Conservation (phyloP, 2,797 vertebrate genomes). For the Coregonus ussuriensis region DNA sequence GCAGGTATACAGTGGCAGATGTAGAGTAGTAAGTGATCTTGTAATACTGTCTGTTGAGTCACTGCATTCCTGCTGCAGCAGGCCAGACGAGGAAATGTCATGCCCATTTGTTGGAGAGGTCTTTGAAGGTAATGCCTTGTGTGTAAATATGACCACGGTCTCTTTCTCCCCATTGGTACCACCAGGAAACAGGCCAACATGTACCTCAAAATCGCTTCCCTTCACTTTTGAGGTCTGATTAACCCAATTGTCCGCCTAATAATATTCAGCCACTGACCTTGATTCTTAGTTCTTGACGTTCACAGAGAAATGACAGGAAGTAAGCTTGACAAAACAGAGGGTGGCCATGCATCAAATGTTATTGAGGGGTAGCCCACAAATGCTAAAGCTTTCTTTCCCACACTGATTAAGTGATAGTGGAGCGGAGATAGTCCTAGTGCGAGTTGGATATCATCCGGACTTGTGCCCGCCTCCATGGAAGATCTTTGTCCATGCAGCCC, state of each 20-base stretch:
- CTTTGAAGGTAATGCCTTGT: background rate
- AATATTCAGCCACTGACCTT: background rate
- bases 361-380: too few species aligned
- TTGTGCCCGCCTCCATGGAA: too few species aligned
- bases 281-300: too few species aligned
- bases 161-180: background rate
- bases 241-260: background rate
- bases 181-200: background rate
- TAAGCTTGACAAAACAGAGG: too few species aligned
- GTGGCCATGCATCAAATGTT: too few species aligned
- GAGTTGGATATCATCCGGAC: too few species aligned
- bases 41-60: conserved; percentile 32
- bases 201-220: background rate
- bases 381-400: too few species aligned
- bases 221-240: background rate
- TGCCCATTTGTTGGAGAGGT: background rate
- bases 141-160: background rate
- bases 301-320: too few species aligned
- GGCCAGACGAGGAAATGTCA: conserved; percentile 23
- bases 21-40: conserved; percentile 21
- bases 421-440: too few species aligned
- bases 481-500: too few species aligned
- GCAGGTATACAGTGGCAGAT: conserved; percentile 21
- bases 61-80: conserved; percentile 26
- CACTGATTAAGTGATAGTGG: too few species aligned